phyloP scores from a whole-genome alignment of 2,113 vertebrate genomes.

The Gymnogyps californianus region DNA sequence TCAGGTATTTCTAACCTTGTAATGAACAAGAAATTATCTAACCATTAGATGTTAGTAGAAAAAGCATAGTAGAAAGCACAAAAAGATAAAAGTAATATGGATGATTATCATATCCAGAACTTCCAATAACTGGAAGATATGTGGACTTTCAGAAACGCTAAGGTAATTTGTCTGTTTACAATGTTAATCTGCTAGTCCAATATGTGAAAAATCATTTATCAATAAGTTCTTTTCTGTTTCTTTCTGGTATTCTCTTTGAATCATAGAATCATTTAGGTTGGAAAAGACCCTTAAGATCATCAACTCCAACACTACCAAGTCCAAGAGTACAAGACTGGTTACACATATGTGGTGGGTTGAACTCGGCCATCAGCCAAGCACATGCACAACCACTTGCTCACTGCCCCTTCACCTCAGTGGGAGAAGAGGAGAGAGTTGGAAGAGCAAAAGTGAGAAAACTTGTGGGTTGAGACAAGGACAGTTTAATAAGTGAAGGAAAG shows the following conservation, averaged over 20 bases:
- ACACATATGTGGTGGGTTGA: neutral
- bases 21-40: neutral
- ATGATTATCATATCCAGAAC: neutral
- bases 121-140: neutral
- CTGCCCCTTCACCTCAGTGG: neutral
- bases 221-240: neutral
- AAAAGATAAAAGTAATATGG: neutral
- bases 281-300: neutral
- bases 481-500: neutral
- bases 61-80: neutral
- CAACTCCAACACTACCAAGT: neutral
- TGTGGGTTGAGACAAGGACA: neutral
- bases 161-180: neutral
- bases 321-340: neutral
- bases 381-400: neutral
- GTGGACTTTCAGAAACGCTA: neutral
- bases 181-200: neutral
- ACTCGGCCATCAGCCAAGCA: neutral
- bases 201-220: neutral
- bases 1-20: neutral
- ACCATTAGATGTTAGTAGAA: neutral
- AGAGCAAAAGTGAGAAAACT: neutral
- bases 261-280: neutral
- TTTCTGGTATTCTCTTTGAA: neutral
- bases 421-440: neutral